A percentile compares a stretch with the other conserved stretches of the same genome.
Evolutionary conservation across 1,140 invertebrate genomes (phyloP).

Genomic region (Tribolium castaneum): DNA sequence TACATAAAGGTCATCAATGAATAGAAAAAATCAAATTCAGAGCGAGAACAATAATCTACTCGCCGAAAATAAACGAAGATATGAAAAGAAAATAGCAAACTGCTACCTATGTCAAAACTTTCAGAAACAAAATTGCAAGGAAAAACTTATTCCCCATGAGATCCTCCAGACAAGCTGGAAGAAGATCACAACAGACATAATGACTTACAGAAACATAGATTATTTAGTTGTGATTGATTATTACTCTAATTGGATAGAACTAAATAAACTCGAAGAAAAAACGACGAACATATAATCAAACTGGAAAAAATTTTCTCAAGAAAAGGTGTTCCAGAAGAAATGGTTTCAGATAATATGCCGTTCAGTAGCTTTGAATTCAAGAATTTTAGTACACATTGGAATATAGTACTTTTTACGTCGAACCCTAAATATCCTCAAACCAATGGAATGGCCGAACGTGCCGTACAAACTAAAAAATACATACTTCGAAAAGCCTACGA

Average conservation of each 20-base stretch:
- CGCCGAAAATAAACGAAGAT: conserved; percentile 59
- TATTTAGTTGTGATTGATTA: not conserved
- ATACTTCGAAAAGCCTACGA: conserved; percentile 52
- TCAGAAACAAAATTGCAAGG: too few relatives aligned
- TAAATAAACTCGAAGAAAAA: not conserved
- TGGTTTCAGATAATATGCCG: not conserved
- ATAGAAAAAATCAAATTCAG: conserved; percentile 47
- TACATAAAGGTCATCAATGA: conserved; percentile 46
- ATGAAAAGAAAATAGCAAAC: too few relatives aligned
- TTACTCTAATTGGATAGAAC: not conserved
- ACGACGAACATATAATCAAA: not conserved
- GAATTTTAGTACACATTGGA: conserved; percentile 55
- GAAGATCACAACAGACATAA: too few relatives aligned
- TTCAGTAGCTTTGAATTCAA: not conserved
- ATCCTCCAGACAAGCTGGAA: too few relatives aligned
- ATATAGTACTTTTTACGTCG: conserved; percentile 60
- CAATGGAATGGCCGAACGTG: conserved; percentile 60
- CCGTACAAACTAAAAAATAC: conserved; percentile 58
- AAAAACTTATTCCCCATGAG: too few relatives aligned
- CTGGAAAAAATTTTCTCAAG: not conserved
- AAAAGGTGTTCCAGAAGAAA: not conserved
- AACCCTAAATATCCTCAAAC: conserved; percentile 61
- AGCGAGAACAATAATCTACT: conserved; percentile 51
- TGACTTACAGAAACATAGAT: too few relatives aligned
- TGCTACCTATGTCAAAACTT: too few relatives aligned